phyloP scores from a whole-genome alignment of 2,888 invertebrate species.

The Pristionchus arcanus region DNA sequence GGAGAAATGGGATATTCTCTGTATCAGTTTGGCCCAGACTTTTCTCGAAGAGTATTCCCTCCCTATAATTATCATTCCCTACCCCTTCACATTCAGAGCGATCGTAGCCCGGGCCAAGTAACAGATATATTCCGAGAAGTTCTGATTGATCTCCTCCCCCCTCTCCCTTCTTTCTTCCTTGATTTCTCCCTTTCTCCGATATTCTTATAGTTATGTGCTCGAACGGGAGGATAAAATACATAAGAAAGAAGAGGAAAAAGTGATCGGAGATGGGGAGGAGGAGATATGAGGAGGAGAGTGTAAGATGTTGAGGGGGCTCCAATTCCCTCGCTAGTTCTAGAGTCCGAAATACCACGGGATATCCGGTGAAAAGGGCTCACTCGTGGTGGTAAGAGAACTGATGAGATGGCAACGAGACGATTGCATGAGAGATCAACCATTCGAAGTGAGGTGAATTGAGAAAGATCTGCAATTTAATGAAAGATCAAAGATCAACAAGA shows the following conservation, averaged over 20 bases:
- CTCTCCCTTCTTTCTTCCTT: background rate
- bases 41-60: no score
- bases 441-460: conserved; percentile 4
- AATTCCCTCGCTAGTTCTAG: background rate
- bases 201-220: conserved; percentile 27
- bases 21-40: no score
- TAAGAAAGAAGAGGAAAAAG: conserved; percentile 1
- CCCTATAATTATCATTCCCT: no score
- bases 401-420: background rate
- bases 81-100: no score
- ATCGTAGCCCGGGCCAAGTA: no score
- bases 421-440: conserved; percentile 35
- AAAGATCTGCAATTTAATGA: background rate
- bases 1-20: no score
- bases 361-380: background rate
- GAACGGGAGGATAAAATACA: conserved; percentile 29
- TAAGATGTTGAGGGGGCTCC: conserved; percentile 2
- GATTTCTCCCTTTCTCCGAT: background rate
- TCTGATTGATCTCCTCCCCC: background rate
- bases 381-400: background rate
- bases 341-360: background rate
- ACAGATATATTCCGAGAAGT: no score
- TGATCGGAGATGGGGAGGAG: background rate
- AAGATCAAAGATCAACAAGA: background rate
- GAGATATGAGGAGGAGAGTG: background rate